phyloP scores from a whole-genome alignment of 2,113 vertebrate species.

The Apodemus sylvaticus region DNA sequence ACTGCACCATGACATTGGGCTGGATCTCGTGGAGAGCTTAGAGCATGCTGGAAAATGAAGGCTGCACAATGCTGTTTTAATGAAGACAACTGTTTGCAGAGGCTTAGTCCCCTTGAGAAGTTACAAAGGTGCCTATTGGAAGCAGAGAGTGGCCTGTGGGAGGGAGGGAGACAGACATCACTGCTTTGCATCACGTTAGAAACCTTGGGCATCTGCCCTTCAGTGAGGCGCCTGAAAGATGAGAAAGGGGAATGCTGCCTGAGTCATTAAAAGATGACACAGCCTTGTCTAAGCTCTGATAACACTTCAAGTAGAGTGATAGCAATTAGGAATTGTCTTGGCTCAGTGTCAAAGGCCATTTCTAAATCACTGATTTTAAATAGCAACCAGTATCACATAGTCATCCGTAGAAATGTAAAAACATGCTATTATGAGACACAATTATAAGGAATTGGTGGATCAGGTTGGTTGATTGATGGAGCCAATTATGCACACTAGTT shows the following conservation, averaged over 20 bases:
- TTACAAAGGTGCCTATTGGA: not conserved
- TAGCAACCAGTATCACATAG: not conserved
- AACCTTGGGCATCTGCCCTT: constrained; percentile 93
- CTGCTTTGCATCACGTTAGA: constrained; percentile 78
- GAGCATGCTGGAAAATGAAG: not conserved
- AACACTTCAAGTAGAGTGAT: constrained; percentile 85
- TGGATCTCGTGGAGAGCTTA: not conserved
- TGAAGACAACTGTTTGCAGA: not conserved
- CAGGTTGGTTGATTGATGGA: not conserved
- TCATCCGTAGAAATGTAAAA: constrained; percentile 28
- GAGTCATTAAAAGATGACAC: constrained; percentile 87
- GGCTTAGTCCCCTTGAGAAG: not conserved
- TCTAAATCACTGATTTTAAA: constrained; percentile 41
- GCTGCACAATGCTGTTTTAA: not conserved
- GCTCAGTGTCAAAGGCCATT: constrained; percentile 24
- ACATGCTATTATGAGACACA: not conserved
- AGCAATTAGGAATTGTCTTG: not conserved
- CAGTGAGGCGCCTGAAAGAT: constrained; percentile 93
- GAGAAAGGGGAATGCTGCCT: constrained; percentile 86
- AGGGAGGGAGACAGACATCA: not conserved
- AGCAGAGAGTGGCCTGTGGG: no score
- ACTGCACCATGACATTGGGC: not conserved
- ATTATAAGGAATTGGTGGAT: no score
- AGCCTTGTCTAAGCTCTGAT: constrained; percentile 89
- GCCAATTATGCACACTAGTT: not conserved